These are phyloP conservation scores for Antrozous pallidus DNA, from an alignment of 2,797 vertebrate species.

Conservation along the genomic window DNA sequence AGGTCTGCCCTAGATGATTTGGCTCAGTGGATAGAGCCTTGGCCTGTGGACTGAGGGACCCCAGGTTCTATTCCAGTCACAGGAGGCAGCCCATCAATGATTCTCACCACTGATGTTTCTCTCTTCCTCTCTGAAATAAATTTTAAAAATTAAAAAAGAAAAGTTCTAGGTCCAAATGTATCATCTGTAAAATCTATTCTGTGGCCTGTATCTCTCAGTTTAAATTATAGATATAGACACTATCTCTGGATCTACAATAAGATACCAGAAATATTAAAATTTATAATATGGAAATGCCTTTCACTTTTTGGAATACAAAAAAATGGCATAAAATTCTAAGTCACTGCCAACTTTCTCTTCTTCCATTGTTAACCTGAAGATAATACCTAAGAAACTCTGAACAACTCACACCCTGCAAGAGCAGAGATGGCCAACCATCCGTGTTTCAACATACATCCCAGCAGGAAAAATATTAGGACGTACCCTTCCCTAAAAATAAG, in stretches of 20 bases:
- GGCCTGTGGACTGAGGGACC: no score
- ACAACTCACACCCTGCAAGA: not conserved
- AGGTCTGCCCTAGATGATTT: no score
- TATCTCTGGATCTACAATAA: not conserved
- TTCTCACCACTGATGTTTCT: not conserved
- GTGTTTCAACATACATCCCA: not conserved
- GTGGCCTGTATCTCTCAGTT: not conserved
- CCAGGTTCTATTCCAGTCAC: not conserved
- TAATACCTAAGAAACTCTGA: not conserved
- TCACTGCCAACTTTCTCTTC: not conserved
- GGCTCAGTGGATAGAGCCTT: no score
- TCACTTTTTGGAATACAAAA: not conserved
- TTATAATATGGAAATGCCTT: not conserved
- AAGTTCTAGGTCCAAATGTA: not conserved
- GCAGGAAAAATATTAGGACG: not conserved
- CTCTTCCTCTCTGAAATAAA: not conserved
- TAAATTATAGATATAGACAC: not conserved
- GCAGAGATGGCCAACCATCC: not conserved
- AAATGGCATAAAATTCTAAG: constrained; percentile 20
- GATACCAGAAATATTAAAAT: not conserved
- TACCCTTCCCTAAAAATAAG: not conserved
- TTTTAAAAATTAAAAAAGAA: no score
- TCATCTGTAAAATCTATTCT: not conserved
- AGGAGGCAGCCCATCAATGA: not conserved
- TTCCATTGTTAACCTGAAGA: not conserved